Percentiles rank a stretch among this genome's conserved stretches.
phyloP scores from a whole-genome alignment of 2,113 vertebrate species.

The Spea bombifrons region DNA sequence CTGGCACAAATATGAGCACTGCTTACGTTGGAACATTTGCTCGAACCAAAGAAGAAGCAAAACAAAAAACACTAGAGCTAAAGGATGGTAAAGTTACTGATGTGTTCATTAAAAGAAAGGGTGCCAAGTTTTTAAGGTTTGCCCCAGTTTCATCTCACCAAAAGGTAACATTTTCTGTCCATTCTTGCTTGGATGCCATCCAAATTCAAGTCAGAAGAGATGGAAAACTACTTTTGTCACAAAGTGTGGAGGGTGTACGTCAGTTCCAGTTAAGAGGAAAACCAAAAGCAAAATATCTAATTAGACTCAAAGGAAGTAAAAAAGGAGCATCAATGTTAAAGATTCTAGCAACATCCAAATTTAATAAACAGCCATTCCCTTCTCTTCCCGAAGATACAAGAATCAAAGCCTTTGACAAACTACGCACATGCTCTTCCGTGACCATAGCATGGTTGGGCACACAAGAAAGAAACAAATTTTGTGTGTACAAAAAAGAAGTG shows the following conservation, averaged over 20 bases:
- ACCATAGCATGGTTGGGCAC: conserved; percentile 96
- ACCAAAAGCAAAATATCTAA: conserved; percentile 90
- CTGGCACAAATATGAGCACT: conserved; percentile 85
- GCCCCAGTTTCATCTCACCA: conserved; percentile 92
- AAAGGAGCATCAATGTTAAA: conserved; percentile 88
- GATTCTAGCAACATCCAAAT: conserved; percentile 81
- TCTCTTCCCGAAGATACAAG: conserved; percentile 90
- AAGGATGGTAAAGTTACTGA: conserved; percentile 91
- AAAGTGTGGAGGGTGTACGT: conserved; percentile 82
- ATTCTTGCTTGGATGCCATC: conserved; percentile 84
- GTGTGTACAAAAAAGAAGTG: conserved; percentile 90
- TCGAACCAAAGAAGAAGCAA: conserved; percentile 89
- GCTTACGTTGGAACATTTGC: conserved; percentile 94
- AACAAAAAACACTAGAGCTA: conserved; percentile 86
- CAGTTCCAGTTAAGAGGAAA: conserved; percentile 92
- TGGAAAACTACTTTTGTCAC: conserved; percentile 87
- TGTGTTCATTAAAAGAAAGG: conserved; percentile 89
- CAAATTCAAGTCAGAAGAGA: conserved; percentile 90
- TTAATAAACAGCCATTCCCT: conserved; percentile 88
- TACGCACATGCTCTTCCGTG: conserved; percentile 88
- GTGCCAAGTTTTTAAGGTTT: conserved; percentile 86
- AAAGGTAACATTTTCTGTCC: conserved; percentile 83
- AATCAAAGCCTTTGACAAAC: conserved; percentile 94
- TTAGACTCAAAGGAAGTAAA: conserved; percentile 85
- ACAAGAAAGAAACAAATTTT: conserved; percentile 94